Conservation (phyloP, 2,797 vertebrate genomes). For the Trachops cirrhosus region DNA sequence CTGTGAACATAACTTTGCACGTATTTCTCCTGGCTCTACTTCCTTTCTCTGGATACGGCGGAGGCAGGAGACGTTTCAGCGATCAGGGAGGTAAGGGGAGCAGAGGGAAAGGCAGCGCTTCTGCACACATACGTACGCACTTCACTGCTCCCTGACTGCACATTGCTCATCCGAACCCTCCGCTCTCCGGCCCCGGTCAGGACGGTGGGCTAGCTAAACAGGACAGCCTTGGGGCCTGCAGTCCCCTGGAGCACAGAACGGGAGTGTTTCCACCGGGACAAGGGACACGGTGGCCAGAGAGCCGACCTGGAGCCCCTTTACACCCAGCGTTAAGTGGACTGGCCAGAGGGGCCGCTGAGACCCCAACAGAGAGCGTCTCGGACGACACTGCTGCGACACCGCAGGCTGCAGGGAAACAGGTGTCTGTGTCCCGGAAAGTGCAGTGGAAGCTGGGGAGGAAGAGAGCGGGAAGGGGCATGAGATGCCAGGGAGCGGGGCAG, state of each 20-base stretch:
- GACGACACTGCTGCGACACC: neutral
- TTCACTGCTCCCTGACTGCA: neutral
- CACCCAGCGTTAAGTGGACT: neutral
- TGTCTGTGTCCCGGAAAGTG: neutral
- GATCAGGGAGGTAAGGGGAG: neutral
- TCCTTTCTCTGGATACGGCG: neutral
- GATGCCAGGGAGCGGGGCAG: no score
- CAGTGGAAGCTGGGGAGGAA: neutral
- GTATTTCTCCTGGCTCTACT: neutral
- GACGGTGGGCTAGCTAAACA: neutral
- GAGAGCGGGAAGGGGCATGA: neutral
- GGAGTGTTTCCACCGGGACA: neutral
- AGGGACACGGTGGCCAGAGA: neutral
- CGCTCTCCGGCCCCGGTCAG: neutral
- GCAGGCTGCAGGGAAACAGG: neutral
- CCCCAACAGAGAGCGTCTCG: neutral
- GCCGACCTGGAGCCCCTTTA: neutral
- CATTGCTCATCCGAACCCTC: neutral
- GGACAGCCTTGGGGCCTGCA: neutral
- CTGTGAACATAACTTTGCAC: neutral
- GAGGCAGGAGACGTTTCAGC: neutral
- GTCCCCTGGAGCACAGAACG: neutral
- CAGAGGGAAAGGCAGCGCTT: neutral
- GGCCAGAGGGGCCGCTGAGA: fast-evolving
- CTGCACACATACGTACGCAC: fast-evolving